Base-by-base conservation (phyloP, 1,140 invertebrate genomes). In the Drosophila leontia region DNA sequence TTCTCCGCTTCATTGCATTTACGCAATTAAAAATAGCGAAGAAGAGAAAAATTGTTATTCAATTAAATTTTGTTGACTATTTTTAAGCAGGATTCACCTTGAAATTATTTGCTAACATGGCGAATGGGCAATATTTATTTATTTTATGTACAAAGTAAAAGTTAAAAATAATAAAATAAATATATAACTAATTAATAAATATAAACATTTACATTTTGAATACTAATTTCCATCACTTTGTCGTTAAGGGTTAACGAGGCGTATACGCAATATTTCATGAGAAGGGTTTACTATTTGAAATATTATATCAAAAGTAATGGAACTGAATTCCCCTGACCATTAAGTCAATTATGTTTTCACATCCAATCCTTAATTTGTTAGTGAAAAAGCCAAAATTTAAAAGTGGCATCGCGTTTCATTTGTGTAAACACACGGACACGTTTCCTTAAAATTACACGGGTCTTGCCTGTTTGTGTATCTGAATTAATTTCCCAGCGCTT, bases 1-100 rank as follows among this genome's bases (percentile, higher is more conserved):
- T 78, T 70, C 59, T 82, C 29, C 75, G 71, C 70, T 79, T 82
- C 70, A 86, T 80, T 83, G 79, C 70, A 87, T 79, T 79, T 69
- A 68, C 48, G 75, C 75, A 86, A 87, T 87, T 87, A 82, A 56
- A 81, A 75, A 78, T 77, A 59, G 74, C 53, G 32, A 68, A 60
- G 63, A 50, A 45, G 57, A 69, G 50, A 19, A 69, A 87, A 79
- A 58, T 50, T 76, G 53, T 61, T 80, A 76, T 84, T 86, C 70
- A 86, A 86, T 72, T 75, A 45, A 81, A 60, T 82, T 41, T 51
- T 47, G 50, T 45, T 55, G 39, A 61, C 45, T 87, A 72, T 69
- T 79, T 79, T 76, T 72, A 51, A 65, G 55, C 35, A 72, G 39
- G 29, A 47, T 55, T 77, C 58, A 72, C 79, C 82, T 87, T 87